phyloP scores from a whole-genome alignment of 2,113 vertebrate genomes.

The Pyrgilauda ruficollis region DNA sequence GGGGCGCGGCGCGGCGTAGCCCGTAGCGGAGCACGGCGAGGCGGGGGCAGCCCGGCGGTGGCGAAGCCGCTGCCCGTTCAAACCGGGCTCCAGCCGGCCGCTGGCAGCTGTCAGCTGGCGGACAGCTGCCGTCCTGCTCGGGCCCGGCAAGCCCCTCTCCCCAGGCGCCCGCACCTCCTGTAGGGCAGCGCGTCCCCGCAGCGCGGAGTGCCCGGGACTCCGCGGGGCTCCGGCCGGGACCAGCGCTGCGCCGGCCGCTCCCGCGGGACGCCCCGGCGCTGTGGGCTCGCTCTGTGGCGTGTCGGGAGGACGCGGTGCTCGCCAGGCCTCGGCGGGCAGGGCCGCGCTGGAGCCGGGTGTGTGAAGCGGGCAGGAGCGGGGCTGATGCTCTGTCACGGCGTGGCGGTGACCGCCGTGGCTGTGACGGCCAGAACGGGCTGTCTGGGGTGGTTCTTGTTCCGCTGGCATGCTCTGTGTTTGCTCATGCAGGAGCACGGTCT shows the following conservation, averaged over 20 bases:
- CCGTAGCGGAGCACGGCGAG: no score
- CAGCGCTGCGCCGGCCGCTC: neutral
- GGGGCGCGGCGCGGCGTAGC: no score
- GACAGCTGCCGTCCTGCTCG: neutral
- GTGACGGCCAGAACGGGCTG: neutral
- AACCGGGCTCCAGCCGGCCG: neutral
- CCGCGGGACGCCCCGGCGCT: neutral
- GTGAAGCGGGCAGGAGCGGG: neutral
- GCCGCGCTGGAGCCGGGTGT: neutral
- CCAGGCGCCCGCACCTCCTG: neutral
- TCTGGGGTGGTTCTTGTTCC: neutral
- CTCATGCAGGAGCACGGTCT: neutral
- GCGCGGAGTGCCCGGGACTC: neutral
- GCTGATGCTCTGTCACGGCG: neutral
- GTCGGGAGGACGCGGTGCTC: neutral
- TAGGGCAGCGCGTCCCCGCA: neutral
- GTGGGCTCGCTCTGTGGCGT: neutral
- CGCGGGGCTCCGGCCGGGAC: neutral
- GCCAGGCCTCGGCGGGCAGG: neutral
- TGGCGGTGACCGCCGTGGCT: neutral
- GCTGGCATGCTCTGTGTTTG: neutral
- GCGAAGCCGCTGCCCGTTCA: neutral
- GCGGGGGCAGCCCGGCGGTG: neutral
- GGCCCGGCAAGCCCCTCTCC: neutral
- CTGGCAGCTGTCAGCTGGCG: neutral